A percentile compares a stretch with the other conserved stretches of the same genome.
phyloP scores from a whole-genome alignment of 2,113 vertebrate genomes.

The Chaenocephalus aceratus region DNA sequence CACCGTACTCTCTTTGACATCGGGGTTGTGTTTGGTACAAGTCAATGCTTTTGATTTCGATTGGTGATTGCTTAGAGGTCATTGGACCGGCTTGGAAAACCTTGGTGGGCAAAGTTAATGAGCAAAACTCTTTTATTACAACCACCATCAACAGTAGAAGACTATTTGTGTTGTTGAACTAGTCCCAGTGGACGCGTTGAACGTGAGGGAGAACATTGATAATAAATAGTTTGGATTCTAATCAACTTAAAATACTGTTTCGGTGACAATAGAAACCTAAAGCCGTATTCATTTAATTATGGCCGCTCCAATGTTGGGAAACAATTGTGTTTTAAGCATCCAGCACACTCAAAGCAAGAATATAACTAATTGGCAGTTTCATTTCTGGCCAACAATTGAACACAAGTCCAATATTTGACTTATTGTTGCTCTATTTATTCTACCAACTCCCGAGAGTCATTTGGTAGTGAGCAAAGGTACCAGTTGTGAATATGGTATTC shows the following conservation, averaged over 20 bases:
- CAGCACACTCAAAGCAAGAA: neutral
- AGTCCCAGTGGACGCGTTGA: neutral
- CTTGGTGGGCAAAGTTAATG: slow-evolving; percentile 2
- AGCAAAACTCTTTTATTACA: neutral
- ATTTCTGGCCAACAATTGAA: neutral
- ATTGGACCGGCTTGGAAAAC: neutral
- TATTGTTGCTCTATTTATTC: neutral
- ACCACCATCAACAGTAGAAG: neutral
- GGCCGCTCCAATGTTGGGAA: neutral
- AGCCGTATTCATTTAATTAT: neutral
- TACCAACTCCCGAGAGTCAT: neutral
- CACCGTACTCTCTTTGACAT: neutral
- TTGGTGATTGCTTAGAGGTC: slow-evolving; percentile 1
- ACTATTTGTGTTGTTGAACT: too few species aligned
- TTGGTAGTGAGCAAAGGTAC: neutral
- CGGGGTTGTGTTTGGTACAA: slow-evolving; percentile 15
- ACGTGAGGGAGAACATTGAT: too few species aligned
- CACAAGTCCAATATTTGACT: neutral
- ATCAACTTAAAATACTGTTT: neutral
- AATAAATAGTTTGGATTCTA: too few species aligned
- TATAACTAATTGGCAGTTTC: neutral
- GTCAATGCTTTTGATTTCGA: slow-evolving; percentile 1
- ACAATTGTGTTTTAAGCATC: neutral
- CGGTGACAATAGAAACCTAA: neutral
- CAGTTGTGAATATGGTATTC: neutral